phyloP scores from a whole-genome alignment of 2,888 invertebrate species.

The Apantesis nais region DNA sequence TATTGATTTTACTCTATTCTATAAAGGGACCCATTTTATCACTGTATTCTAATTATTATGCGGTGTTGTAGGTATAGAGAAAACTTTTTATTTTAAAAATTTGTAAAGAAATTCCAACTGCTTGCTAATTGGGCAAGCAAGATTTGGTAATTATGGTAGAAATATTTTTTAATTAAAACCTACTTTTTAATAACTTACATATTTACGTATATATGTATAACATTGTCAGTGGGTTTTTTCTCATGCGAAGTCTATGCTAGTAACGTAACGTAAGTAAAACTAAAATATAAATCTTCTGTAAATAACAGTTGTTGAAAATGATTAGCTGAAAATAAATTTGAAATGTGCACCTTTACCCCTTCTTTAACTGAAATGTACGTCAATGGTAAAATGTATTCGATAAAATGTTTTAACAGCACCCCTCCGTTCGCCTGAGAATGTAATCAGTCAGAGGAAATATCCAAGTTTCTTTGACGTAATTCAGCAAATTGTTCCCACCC shows the following conservation, averaged over 20 bases:
- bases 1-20: too few relatives aligned
- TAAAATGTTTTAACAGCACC: slow-evolving; percentile 11
- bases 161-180: background rate
- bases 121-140: background rate
- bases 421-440: slow-evolving; percentile 2
- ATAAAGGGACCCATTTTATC: too few relatives aligned
- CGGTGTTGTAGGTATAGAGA: too few relatives aligned
- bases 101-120: too few relatives aligned
- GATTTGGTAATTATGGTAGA: background rate
- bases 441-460: slow-evolving; percentile 22
- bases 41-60: too few relatives aligned
- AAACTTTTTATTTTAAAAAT: too few relatives aligned
- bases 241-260: background rate
- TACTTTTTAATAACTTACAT: background rate
- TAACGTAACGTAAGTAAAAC: too few relatives aligned
- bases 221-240: background rate
- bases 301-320: background rate
- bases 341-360: background rate
- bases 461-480: slow-evolving; percentile 16
- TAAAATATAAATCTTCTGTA: background rate
- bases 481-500: slow-evolving; percentile 18
- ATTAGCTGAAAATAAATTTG: background rate
- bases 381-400: slow-evolving; percentile 3
- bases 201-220: background rate
- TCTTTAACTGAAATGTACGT: background rate